Percentiles rank a stretch among this genome's conserved stretches.
Evolutionary conservation across 2,888 invertebrate genomes (phyloP).

Genomic region (Dolichopus griseipennis): DNA sequence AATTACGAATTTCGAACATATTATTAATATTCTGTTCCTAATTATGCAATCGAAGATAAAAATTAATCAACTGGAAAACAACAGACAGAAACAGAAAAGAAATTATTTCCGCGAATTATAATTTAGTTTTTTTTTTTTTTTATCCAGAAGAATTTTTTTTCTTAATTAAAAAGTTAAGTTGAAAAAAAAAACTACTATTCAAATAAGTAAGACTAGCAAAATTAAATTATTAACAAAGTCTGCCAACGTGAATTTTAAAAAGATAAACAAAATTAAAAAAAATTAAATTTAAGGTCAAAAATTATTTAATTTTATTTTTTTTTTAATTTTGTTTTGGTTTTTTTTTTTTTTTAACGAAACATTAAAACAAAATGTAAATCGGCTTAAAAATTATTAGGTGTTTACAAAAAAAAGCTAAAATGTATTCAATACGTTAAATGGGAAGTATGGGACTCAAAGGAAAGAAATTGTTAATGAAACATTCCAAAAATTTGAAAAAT

Average conservation of each 20-base stretch:
- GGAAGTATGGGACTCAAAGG: too few relatives aligned
- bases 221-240: background rate
- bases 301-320: background rate
- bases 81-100: background rate
- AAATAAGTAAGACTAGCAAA: background rate
- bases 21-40: background rate
- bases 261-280: background rate
- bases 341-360: too few relatives aligned
- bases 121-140: background rate
- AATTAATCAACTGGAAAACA: background rate
- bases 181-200: background rate
- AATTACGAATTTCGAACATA: too few relatives aligned
- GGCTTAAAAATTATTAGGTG: too few relatives aligned
- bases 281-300: background rate
- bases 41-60: background rate
- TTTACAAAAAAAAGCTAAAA: too few relatives aligned
- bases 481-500: too few relatives aligned
- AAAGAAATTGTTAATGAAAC: too few relatives aligned
- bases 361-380: too few relatives aligned
- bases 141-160: too few relatives aligned
- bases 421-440: too few relatives aligned
- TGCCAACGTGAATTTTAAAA: too few relatives aligned
- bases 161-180: background rate
- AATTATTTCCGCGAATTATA: background rate
- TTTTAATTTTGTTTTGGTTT: background rate